Percentiles rank a stretch among this genome's conserved stretches.
Evolutionary conservation across 2,888 invertebrate species (phyloP).

Genomic region (Microplitis deprimator): DNA sequence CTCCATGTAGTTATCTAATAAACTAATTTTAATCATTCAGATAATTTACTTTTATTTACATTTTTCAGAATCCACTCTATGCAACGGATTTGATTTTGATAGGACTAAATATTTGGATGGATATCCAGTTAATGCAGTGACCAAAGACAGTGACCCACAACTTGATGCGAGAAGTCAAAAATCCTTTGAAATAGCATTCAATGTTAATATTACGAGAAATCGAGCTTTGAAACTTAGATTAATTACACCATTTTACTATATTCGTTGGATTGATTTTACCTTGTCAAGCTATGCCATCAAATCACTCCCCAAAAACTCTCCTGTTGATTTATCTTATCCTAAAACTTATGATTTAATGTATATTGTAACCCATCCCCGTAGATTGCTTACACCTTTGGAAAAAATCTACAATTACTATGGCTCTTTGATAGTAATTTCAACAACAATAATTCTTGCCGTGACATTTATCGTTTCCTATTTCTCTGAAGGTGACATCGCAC

Average conservation of each 20-base stretch:
- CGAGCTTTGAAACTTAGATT: no score
- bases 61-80: not conserved
- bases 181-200: not conserved
- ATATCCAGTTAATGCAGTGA: not conserved
- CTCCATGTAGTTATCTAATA: no score
- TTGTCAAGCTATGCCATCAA: not conserved
- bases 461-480: not conserved
- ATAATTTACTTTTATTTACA: no score
- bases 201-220: not conserved
- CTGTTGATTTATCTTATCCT: not conserved
- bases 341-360: not conserved
- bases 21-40: no score
- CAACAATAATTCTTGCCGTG: not conserved
- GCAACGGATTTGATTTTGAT: conserved; percentile 10
- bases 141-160: no score
- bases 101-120: conserved; percentile 15
- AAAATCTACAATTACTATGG: conserved; percentile 25
- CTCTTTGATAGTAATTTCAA: not conserved
- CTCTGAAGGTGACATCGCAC: not conserved
- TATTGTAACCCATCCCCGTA: not conserved
- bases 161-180: no score
- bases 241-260: no score
- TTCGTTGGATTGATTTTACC: no score
- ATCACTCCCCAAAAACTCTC: no score
- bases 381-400: conserved; percentile 7